Evolutionary conservation across 2,888 invertebrate genomes (phyloP).

Genomic region (Tribolium freemani): DNA sequence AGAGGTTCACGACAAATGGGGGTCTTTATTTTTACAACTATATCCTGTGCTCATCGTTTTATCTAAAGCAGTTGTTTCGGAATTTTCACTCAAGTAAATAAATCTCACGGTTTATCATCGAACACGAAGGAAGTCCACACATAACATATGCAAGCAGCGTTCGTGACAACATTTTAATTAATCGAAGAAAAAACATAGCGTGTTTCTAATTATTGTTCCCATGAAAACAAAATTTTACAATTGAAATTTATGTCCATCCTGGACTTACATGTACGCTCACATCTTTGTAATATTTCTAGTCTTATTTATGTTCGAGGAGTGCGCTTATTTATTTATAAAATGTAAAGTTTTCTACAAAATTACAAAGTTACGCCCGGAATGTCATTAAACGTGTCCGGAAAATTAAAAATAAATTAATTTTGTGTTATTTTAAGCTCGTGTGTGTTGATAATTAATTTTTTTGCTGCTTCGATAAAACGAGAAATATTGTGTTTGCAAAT

Average conservation of each 20-base stretch:
- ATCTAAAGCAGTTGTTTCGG: neutral
- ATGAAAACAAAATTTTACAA: neutral
- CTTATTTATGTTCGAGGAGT: neutral
- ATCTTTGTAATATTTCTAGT: neutral
- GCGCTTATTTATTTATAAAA: neutral
- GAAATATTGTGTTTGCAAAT: neutral
- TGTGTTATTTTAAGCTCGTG: no score
- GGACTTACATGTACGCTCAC: neutral
- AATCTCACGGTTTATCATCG: neutral
- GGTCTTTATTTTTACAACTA: conserved; percentile 8
- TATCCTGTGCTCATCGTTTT: conserved; percentile 1
- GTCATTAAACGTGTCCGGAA: neutral
- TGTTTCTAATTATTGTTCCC: neutral
- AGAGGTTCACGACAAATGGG: neutral
- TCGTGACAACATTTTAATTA: no score
- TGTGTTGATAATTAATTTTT: no score
- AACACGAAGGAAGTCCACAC: no score
- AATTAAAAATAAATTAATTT: no score
- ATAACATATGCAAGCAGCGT: no score
- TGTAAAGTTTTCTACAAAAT: neutral
- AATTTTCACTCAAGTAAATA: neutral
- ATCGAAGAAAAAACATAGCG: no score
- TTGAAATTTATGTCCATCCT: neutral
- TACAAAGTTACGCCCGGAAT: neutral
- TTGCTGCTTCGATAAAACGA: no score